Evolutionary conservation across 2,113 vertebrate genomes (phyloP), one percentile per base, ranked within the genome.

Genomic region (Xiphophorus hellerii): DNA sequence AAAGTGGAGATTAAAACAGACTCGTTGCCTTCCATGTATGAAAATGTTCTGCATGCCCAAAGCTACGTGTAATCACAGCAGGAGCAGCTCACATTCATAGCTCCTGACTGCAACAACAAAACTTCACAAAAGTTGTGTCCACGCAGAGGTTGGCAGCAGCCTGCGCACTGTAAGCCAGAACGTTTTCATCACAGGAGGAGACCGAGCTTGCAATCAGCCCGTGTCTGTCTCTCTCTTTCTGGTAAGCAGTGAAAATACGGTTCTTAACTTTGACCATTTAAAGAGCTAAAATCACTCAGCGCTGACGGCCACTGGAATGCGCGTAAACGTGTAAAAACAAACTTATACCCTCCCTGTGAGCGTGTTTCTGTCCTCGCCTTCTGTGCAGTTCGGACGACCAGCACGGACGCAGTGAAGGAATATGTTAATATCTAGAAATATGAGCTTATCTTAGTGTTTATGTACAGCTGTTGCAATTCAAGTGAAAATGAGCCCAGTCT

Each of bases 391-490:
- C 33, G 39, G 58, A 60, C 61, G 28, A 76, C 88, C 81, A 76
- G 28, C 68, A 42, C 29, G 7, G n/a, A 17, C 30, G 51, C 37
- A 5, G 37, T 51, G 22, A 78, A 54, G 68, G 25, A 20, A 61
- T 71, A 70, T 73, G 69, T 76, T 82, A 67, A 76, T 80, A 70
- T 60, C 58, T 39, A 28, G 51, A 66, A 65, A 82, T 67, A 58
- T 54, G 51, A 20, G 80, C 73, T 70, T 28, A 74, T 51, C 71
- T 37, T 69, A 62, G 73, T 72, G 44, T 58, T 72, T 5, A 5
- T 27, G 61, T 68, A 73, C 88, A 89, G 89, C 91, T 90, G 89
- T 89, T 88, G 71, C 71, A 88, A 90, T 87, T 90, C 27, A 27
- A 67, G 58, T 68, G 54, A 51, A 84, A 84, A 82, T 48, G 66